Evolutionary conservation across 2,888 invertebrate genomes (phyloP), one percentile per base, ranked within the genome.

Genomic region (Ariolimax columbianus): DNA sequence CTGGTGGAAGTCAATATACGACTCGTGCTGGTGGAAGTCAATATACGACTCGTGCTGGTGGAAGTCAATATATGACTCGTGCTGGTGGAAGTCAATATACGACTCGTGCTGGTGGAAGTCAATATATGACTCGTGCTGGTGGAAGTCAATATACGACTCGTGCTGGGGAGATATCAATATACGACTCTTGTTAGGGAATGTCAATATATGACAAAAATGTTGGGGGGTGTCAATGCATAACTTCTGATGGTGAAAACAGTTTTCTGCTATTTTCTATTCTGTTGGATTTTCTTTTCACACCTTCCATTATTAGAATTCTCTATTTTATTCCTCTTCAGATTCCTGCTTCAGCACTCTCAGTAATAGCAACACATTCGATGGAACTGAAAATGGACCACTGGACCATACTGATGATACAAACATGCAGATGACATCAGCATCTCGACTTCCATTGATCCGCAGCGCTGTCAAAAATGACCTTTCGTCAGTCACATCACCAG

Each of bases 271-370:
- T 11, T 11, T 55, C 55, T 55, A 7, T 55, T 23, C 3, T 14
- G 7, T 47, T 7, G 47, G 9, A 47, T 14, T 47, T 47, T 7
- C 9, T 7, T 47, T 14, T 11, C 47, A 7, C 47, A 7, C 14
- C 47, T 47, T 14, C 47, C 55, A 7, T 11, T 55, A 14, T 3
- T 17, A 23, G 30, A 4, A 63, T 63, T 63, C 0, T 17, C 26
- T 38, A 40, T 26, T 40, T 17, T 66, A 33, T 30, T 59, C 1
- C 6, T 30, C 14, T 63, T 43, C 66, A 79, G 68, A 66, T 77
- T 77, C 77, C 36, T 77, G 59, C 59, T 77, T 77, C 59, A 77
- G 77, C 26, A 77, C 36, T 1, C 33, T 77, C 19, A 59, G 77
- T 17, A 30, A 23, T 36, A 77, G 59, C 33, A 55, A 59, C 55